Conservation (phyloP, 2,797 vertebrate species). For the Coreius guichenoti region DNA sequence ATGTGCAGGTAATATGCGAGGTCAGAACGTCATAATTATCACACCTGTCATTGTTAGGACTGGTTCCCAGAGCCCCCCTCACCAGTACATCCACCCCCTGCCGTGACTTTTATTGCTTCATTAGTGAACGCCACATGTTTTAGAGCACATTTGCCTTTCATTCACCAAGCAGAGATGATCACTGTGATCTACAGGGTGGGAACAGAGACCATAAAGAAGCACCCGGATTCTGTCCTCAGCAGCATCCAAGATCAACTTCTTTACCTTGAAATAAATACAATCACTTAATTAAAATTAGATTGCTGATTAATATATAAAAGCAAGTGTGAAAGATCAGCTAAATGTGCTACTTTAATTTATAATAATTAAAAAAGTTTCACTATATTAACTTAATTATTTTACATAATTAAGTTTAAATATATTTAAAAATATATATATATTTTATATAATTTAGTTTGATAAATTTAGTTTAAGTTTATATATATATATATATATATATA, state of each 20-base stretch:
- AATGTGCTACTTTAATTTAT: background rate
- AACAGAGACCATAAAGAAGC: constrained; percentile 22
- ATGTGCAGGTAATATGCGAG: constrained; percentile 80
- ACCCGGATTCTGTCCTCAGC: background rate
- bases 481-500: too few species aligned
- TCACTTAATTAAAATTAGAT: background rate
- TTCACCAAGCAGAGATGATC: constrained; percentile 73
- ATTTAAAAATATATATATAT: too few species aligned
- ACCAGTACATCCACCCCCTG: constrained; percentile 73
- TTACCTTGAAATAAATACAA: background rate
- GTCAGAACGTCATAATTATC: constrained; percentile 84
- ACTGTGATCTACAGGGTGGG: constrained; percentile 62
- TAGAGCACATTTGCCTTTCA: constrained; percentile 74
- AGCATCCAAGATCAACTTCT: background rate
- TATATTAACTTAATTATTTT: too few species aligned
- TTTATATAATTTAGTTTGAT: too few species aligned
- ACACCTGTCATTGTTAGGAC: constrained; percentile 76
- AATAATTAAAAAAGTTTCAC: too few species aligned
- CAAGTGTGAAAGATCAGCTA: background rate
- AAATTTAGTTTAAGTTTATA: too few species aligned
- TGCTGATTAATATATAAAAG: constrained; percentile 6
- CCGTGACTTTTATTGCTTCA: constrained; percentile 96
- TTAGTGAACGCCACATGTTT: constrained; percentile 91
- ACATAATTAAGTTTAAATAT: too few species aligned
- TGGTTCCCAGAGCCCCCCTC: constrained; percentile 60